phyloP scores from a whole-genome alignment of 2,888 invertebrate species.

The Yponomeuta cagnagella region DNA sequence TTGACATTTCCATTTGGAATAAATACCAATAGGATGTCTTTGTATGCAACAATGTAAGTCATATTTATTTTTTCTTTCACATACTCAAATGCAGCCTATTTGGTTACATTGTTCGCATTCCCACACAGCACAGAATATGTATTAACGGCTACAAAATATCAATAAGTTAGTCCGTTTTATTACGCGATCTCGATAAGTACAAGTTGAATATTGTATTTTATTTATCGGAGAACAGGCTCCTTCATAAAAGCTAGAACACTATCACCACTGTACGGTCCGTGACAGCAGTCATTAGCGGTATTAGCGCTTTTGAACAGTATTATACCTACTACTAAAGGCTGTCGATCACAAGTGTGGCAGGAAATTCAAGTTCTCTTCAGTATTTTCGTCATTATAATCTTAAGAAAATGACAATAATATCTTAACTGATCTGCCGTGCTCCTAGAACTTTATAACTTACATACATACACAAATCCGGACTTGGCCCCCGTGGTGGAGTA shows the following conservation, averaged over 20 bases:
- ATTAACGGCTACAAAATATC: neutral
- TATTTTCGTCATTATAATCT: too few species aligned
- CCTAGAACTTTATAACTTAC: too few species aligned
- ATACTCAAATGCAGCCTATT: neutral
- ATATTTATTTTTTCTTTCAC: neutral
- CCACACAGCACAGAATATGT: neutral
- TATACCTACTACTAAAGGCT: too few species aligned
- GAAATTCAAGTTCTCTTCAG: too few species aligned
- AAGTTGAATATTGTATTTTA: neutral
- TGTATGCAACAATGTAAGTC: neutral
- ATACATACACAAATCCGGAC: too few species aligned
- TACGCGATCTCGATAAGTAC: neutral
- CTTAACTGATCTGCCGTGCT: too few species aligned
- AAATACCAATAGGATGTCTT: neutral
- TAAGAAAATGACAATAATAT: too few species aligned
- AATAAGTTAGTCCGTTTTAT: conserved; percentile 4
- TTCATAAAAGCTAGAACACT: neutral
- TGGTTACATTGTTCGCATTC: neutral
- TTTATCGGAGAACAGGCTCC: neutral
- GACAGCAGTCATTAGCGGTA: too few species aligned
- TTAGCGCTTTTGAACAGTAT: too few species aligned
- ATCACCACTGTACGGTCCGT: too few species aligned
- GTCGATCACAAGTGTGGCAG: too few species aligned
- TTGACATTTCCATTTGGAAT: neutral
- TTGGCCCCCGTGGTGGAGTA: too few species aligned